Base-by-base conservation (phyloP, 2,888 invertebrate species). In the Noctua comes region DNA sequence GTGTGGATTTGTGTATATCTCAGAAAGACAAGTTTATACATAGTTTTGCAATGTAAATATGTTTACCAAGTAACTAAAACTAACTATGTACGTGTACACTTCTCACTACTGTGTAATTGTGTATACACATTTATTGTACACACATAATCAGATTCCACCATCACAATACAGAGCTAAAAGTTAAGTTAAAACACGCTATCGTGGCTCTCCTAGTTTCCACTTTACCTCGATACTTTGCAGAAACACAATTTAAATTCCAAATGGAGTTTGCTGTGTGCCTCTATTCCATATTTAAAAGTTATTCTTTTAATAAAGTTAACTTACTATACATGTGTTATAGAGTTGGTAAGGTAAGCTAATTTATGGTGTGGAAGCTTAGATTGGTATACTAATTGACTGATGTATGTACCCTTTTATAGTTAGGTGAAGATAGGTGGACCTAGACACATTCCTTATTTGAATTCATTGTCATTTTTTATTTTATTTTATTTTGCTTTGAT, bases 181-280 rank as follows among this genome's bases (percentile, higher is more conserved):
- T 73, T 64, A 68, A 66, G 83, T 77, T 74, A 65, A 48, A 64
- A 74, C 59, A 69, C 27, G 43, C 65, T 70, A 57, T 40, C 72
- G 36, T 59, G 40, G 71, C n/a, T 31, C 68, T 77, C 40, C 77
- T 65, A 75, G 77, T 84, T 86, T 75, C 54, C 43, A 77, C 71
- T 69, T 68, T 40, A 77, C 65, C 51, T 71, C 66, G 36, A 84
- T 84, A 84, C 86, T 86, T 77, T 82, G 72, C 48, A 48, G 76
- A 71, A 82, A 84, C 77, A 74, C 86, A 82, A 86, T 84, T 84
- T 86, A 86, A 84, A 86, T 82, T 84, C 77, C 43, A 54, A 77
- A 86, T 82, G 54, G 74, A 82, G 86, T 84, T 82, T 59, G 77
- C 72, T 43, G 31, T 78, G 74, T 82, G 51, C 54, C 27, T 36